Evolutionary conservation across 2,888 invertebrate species (phyloP).

Genomic region (Plagodis pulveraria): DNA sequence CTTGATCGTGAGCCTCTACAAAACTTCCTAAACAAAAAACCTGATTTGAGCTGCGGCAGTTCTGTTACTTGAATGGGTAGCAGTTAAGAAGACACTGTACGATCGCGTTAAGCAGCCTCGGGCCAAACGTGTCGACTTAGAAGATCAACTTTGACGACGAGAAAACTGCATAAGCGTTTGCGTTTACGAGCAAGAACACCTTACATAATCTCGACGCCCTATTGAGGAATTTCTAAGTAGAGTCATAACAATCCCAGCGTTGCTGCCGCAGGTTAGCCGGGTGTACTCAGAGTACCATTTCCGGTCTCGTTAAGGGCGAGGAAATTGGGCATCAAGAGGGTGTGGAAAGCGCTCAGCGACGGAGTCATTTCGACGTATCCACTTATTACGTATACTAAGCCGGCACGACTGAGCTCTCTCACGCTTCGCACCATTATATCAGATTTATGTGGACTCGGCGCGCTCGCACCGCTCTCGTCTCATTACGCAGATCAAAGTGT

Average conservation of each 20-base stretch:
- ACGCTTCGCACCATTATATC: slow-evolving; percentile 73
- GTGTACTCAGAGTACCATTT: slow-evolving; percentile 44
- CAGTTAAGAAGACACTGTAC: slow-evolving; percentile 52
- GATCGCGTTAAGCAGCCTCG: slow-evolving; percentile 49
- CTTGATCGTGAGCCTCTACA: neutral
- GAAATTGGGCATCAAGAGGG: slow-evolving; percentile 62
- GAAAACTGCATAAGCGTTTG: slow-evolving; percentile 51
- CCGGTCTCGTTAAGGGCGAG: slow-evolving; percentile 47
- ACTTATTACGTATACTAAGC: slow-evolving; percentile 75
- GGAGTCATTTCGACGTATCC: slow-evolving; percentile 64
- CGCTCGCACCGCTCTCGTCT: slow-evolving; percentile 72
- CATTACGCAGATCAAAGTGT: slow-evolving; percentile 74
- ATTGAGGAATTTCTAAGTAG: slow-evolving; percentile 50
- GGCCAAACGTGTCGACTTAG: slow-evolving; percentile 62
- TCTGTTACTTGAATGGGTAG: slow-evolving; percentile 30
- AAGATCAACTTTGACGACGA: slow-evolving; percentile 53
- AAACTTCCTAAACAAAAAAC: neutral
- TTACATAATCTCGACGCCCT: slow-evolving; percentile 34
- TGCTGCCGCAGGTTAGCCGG: slow-evolving; percentile 31
- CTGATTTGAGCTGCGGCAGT: slow-evolving; percentile 1
- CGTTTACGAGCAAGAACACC: slow-evolving; percentile 50
- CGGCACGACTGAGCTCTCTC: slow-evolving; percentile 77
- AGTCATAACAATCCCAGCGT: slow-evolving; percentile 44
- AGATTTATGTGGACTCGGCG: slow-evolving; percentile 72
- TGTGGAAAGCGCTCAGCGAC: slow-evolving; percentile 51